phyloP scores from a whole-genome alignment of 2,888 invertebrate species.

The Dioctria rufipes region DNA sequence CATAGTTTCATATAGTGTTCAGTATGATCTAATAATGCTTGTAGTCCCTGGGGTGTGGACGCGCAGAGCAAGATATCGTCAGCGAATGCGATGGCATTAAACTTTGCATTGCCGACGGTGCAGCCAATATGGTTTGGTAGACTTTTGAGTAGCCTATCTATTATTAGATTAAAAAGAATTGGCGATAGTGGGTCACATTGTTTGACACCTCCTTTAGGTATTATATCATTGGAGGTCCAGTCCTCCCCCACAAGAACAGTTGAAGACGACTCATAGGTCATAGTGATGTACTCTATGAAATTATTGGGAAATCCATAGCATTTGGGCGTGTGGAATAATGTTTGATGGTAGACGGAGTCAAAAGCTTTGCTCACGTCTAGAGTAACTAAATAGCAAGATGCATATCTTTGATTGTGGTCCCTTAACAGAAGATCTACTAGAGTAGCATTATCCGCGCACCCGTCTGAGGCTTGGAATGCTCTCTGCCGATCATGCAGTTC shows the following conservation, averaged over 20 bases:
- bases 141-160: conserved; percentile 1
- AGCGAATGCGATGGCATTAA: not conserved
- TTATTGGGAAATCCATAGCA: not conserved
- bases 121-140: not conserved
- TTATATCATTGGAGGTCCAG: not conserved
- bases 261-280: not conserved
- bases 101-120: not conserved
- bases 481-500: too few relatives aligned
- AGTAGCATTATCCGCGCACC: too few relatives aligned
- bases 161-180: not conserved
- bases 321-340: not conserved
- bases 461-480: too few relatives aligned
- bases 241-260: not conserved
- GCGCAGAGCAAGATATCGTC: conserved; percentile 6
- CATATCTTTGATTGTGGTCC: too few relatives aligned
- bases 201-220: not conserved
- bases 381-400: too few relatives aligned
- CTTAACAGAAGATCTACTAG: too few relatives aligned
- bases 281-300: not conserved
- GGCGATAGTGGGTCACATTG: conserved; percentile 11
- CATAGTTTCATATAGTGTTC: not conserved
- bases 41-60: not conserved
- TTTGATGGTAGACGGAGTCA: too few relatives aligned
- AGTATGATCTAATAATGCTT: not conserved
- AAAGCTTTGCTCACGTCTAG: too few relatives aligned